These are phyloP conservation scores for Stegastes partitus DNA, from an alignment of 2,113 vertebrate genomes.

Conservation along the genomic window DNA sequence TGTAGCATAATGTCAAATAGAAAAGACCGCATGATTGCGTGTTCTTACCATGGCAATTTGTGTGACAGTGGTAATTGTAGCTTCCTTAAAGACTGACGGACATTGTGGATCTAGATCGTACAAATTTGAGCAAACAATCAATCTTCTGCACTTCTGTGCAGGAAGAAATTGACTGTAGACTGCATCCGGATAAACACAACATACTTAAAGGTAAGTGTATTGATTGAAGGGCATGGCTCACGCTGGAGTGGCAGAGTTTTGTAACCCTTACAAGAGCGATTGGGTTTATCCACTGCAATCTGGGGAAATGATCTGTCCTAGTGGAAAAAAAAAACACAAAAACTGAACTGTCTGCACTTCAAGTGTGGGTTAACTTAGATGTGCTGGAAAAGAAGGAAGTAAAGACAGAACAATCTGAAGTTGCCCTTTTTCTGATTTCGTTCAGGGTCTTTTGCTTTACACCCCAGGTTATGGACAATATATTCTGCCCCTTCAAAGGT, in stretches of 20 bases:
- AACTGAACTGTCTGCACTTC: background rate
- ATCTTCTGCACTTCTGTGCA: conserved; percentile 10
- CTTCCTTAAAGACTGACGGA: background rate
- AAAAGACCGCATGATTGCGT: background rate
- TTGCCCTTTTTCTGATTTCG: background rate
- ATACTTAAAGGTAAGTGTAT: conserved; percentile 29
- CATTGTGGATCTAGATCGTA: conserved; percentile 11
- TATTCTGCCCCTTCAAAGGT: background rate
- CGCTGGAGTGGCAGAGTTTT: conserved; percentile 6
- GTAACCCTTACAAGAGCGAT: conserved; percentile 20
- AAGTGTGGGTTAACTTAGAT: background rate
- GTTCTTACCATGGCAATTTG: background rate
- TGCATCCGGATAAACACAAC: conserved; percentile 10
- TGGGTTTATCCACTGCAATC: conserved; percentile 28
- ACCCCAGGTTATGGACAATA: no score
- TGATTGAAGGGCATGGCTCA: background rate
- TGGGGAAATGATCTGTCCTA: conserved; percentile 15
- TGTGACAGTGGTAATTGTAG: conserved; percentile 1
- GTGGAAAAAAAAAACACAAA: background rate
- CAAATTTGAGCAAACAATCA: background rate
- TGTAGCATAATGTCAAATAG: conserved; percentile 39
- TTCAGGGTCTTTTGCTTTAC: no score
- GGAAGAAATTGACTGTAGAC: background rate
- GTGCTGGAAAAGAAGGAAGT: background rate
- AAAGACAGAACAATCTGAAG: conserved; percentile 4